phyloP scores from a whole-genome alignment of 2,113 vertebrate species.

The Gallinago paraguaiae region DNA sequence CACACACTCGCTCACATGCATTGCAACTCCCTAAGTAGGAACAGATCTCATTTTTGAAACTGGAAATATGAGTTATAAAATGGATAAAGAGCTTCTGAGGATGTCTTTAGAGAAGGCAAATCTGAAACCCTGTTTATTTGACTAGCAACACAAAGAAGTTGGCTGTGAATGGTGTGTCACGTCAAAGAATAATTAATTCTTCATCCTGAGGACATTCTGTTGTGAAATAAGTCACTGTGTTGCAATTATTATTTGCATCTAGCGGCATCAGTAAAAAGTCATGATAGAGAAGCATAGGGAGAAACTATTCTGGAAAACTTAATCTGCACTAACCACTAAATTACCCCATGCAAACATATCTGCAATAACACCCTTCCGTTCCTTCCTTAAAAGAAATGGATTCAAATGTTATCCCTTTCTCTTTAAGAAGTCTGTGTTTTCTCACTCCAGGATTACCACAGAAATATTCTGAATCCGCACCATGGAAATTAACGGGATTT shows the following conservation, averaged over 20 bases:
- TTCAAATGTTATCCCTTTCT: neutral
- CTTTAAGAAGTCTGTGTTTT: neutral
- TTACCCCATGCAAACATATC: neutral
- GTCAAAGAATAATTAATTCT: neutral
- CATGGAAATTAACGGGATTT: neutral
- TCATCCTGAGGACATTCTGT: neutral
- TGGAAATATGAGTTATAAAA: neutral
- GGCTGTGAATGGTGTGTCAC: neutral
- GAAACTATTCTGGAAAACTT: neutral
- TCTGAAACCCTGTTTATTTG: neutral
- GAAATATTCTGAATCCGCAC: neutral
- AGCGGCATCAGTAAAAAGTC: neutral
- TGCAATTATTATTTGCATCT: neutral
- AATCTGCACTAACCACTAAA: neutral
- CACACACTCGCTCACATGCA: fast-evolving
- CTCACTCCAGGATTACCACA: neutral
- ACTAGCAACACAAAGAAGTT: neutral
- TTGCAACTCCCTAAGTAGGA: neutral
- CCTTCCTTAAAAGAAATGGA: neutral
- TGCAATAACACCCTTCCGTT: neutral
- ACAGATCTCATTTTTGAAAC: neutral
- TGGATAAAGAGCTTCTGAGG: neutral
- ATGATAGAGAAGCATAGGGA: neutral
- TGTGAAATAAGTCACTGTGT: neutral
- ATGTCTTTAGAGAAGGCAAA: neutral